Conservation (phyloP, 2,797 vertebrate species). For the Hozukius guyotensis region DNA sequence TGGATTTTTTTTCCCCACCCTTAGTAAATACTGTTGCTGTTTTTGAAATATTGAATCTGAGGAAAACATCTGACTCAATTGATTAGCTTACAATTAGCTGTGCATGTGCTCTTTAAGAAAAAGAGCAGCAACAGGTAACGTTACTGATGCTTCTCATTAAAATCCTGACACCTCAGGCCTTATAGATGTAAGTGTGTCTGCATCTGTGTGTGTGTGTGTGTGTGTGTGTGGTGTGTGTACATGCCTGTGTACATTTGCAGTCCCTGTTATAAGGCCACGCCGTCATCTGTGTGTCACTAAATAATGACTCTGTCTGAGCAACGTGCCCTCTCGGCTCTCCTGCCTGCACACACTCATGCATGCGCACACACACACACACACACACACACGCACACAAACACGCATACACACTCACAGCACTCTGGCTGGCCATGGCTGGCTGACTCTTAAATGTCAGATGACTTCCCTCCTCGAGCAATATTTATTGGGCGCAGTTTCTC, state of each 20-base stretch:
- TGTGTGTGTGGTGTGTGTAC: constrained; percentile 28
- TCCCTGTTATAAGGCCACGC: constrained; percentile 53
- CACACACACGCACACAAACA: not conserved
- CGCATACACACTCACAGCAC: constrained; percentile 8
- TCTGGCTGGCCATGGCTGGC: constrained; percentile 68
- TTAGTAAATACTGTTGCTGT: too few species aligned
- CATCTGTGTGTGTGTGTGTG: constrained; percentile 11
- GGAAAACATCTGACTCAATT: not conserved
- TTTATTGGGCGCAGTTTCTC: constrained; percentile 57
- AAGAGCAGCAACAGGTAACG: constrained; percentile 38
- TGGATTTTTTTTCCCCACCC: too few species aligned
- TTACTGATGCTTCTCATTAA: constrained; percentile 61
- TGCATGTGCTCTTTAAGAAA: not conserved
- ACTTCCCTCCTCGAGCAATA: constrained; percentile 75
- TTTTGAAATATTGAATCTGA: not conserved
- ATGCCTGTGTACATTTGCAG: constrained; percentile 24
- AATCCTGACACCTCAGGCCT: constrained; percentile 48
- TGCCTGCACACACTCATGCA: constrained; percentile 54
- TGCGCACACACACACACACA: constrained; percentile 14
- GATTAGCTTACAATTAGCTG: not conserved
- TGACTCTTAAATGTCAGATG: constrained; percentile 85
- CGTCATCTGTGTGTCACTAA: constrained; percentile 73
- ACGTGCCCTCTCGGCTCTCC: constrained; percentile 70
- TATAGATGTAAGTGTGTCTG: constrained; percentile 20
- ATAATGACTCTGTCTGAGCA: constrained; percentile 80